phyloP scores from a whole-genome alignment of 2,797 vertebrate genomes.

The Smutsia gigantea region DNA sequence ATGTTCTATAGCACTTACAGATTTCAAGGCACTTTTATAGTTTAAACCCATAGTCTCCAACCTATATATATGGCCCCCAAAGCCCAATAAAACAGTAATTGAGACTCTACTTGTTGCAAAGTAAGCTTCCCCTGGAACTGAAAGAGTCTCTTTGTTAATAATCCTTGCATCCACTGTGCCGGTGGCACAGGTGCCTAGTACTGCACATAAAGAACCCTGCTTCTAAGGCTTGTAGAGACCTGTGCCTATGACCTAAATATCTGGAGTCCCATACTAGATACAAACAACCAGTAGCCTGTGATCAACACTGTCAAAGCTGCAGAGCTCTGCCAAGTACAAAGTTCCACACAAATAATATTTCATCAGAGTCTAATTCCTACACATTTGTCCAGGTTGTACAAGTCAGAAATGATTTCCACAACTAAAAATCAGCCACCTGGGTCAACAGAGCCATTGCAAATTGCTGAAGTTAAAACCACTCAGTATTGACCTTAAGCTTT shows the following conservation, averaged over 20 bases:
- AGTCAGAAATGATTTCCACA: background rate
- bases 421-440: background rate
- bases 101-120: background rate
- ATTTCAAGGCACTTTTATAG: background rate
- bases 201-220: background rate
- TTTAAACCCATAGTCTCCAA: background rate
- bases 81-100: background rate
- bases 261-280: background rate
- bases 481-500: background rate
- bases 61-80: background rate
- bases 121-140: background rate
- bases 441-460: background rate
- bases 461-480: background rate
- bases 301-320: background rate
- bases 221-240: background rate
- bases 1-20: background rate
- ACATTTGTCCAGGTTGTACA: background rate
- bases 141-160: background rate
- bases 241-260: background rate
- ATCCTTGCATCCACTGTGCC: background rate
- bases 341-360: background rate
- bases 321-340: background rate
- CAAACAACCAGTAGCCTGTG: background rate
- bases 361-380: background rate
- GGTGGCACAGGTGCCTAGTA: background rate